A percentile compares a stretch with the other conserved stretches of the same genome.
Conservation (phyloP, 2,113 vertebrate genomes). For the Danio rerio region GRCz12tu NC_133187.1:30876001-30876500, state of each 20-base stretch:
- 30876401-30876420: neutral
- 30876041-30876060: conserved; percentile 1
- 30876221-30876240: conserved; percentile 1
- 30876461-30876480: neutral
- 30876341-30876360: conserved; percentile 24
- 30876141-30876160: neutral
- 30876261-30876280: conserved; percentile 16
- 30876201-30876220: neutral
- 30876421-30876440: neutral
- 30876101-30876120: neutral
- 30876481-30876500: neutral
- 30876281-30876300: neutral
- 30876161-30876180: neutral
- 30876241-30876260: conserved; percentile 21
- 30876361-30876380: neutral
- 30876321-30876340: neutral
- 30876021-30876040: neutral
- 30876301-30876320: neutral
- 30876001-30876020: neutral
- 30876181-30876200: neutral
- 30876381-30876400: neutral
- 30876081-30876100: conserved; percentile 11
- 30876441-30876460: neutral
- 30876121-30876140: neutral
- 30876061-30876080: conserved; percentile 3